Evolutionary conservation across 2,888 invertebrate species (phyloP), one percentile per base, ranked within the genome.

Genomic region (Netelia virgata): DNA sequence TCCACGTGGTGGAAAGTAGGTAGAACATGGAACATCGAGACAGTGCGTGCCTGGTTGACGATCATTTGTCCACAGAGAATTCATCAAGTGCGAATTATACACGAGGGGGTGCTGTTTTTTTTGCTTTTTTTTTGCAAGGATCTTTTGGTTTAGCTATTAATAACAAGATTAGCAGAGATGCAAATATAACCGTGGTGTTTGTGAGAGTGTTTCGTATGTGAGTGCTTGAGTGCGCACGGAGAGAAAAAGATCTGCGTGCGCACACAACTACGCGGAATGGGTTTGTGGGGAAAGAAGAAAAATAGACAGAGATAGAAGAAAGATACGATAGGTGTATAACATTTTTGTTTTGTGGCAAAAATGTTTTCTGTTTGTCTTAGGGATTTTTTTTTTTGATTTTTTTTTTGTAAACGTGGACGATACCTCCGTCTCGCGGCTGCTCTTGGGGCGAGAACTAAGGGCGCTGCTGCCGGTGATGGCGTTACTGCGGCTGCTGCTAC

Each of bases 381-480:
- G 47, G 14, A 36, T 5, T 36, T 47, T 47, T 57, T 57, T 57
- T 57, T 57, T 18, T 57, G 57, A 20, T 57, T 57, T 57, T 57
- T 18, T 57, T 20, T 9, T 28, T 28, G 36, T 23, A 66, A 78
- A 77, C 50, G 59, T 77, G 80, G 85, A 85, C 85, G 86, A 94
- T 96, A 96, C 96, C 96, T 96, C 94, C 96, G 95, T 95, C 96
- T 96, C 92, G 96, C 95, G 94, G 95, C 96, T 94, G 94, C 93
- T 87, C 96, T 96, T 94, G 96, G 96, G 92, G 96, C 95, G 94
- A 96, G 95, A 94, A 96, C 96, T 94, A 96, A 95, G 94, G 95
- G 96, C 90, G 93, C 91, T 93, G 95, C 94, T 93, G 95, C 94
- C 91, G 95, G 95, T 93, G 95, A 94, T 92, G 93, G 92, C 86